Base-by-base conservation (phyloP, 2,113 vertebrate genomes). In the Columba livia region DNA sequence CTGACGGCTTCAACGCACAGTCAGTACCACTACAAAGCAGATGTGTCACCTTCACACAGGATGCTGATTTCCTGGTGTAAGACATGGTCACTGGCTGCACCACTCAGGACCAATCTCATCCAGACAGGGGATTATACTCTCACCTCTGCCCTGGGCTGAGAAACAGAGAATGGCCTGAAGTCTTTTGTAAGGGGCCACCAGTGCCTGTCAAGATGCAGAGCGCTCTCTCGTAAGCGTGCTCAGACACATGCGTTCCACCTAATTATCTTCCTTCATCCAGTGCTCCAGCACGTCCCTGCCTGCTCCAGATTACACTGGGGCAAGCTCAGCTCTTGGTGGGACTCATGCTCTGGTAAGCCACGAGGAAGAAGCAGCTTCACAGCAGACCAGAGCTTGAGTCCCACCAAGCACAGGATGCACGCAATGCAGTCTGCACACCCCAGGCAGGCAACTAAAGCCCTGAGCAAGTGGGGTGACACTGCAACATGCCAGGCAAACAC, bases 1-100 rank as follows among this genome's bases (percentile, higher is more conserved):
- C 18, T 23, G 34, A 51, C 50, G 56, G 21, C 38, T 94, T 93
- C 74, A 60, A 25, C 13, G 8, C 3, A 16, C 25, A 32, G 12
- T 44, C 31, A 21, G 7, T 28, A 51, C 47, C 47, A 23, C 32
- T 53, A 73, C 72, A 61, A n/a, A 85, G 28, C 58, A 91, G 62
- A 54, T 0, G 0, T 44, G 24, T 47, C 71, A 67, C 64, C 44
- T 40, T 90, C 32, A 40, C 32, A 23, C 0, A 1, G 54, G 34
- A 69, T 44, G 32, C 44, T 34, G 40, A 80, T 53, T 79, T 85
- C 64, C 42, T 60, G 62, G 32, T 24, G n/a, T 23, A 70, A 88
- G 11, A 36, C 12, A 10, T 38, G 51, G 66, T 62, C 50, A 36
- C 54, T 85, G 53, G 11, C n/a, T 44, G 7, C n/a, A 53, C 20